These are phyloP conservation scores for Apotomis capreana DNA, from an alignment of 2,888 invertebrate genomes.

Conservation along the genomic window DNA sequence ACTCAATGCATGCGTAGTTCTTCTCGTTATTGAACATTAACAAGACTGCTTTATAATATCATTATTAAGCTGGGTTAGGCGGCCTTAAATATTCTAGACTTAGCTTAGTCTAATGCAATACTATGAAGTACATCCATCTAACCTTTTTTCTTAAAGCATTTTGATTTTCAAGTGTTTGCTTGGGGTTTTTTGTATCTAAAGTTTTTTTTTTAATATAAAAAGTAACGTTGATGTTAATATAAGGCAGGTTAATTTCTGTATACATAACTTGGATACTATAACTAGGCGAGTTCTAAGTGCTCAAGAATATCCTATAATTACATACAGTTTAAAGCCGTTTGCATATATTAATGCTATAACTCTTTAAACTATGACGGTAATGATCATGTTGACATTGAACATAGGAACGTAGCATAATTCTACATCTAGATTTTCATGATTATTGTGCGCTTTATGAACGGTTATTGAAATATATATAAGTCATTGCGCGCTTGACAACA, in stretches of 20 bases:
- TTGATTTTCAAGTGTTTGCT: too few species aligned
- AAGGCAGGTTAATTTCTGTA: too few species aligned
- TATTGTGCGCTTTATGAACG: background rate
- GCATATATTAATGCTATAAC: slow-evolving; percentile 25
- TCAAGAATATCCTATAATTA: background rate
- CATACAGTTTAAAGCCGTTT: slow-evolving; percentile 7
- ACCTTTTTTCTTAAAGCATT: too few species aligned
- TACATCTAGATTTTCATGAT: background rate
- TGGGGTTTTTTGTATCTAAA: too few species aligned
- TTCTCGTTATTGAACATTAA: background rate
- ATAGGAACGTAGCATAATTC: background rate
- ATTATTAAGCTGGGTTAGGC: background rate
- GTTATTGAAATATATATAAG: too few species aligned
- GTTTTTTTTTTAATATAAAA: too few species aligned
- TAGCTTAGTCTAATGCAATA: background rate
- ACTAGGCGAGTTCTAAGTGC: too few species aligned
- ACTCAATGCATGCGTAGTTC: background rate
- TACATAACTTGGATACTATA: too few species aligned
- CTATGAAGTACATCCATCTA: background rate
- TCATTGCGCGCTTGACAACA: background rate
- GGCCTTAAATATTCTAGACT: background rate
- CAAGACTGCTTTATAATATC: slow-evolving; percentile 6
- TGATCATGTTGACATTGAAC: slow-evolving; percentile 39
- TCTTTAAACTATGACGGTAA: slow-evolving; percentile 16
- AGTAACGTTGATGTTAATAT: too few species aligned